Evolutionary conservation across 2,797 vertebrate genomes (phyloP).

Genomic region (Tragelaphus eurycerus): DNA sequence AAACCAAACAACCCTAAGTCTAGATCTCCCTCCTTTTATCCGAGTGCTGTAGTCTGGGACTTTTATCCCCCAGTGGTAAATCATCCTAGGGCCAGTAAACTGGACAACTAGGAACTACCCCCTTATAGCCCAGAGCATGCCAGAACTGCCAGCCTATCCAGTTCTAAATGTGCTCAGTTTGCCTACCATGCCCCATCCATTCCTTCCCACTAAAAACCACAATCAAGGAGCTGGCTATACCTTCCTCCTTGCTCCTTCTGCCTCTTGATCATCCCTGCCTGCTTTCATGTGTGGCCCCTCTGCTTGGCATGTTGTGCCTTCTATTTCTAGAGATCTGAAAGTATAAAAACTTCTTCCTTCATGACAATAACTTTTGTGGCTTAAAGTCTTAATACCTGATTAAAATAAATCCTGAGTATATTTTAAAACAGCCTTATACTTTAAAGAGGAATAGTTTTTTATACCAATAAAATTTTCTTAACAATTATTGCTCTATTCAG

Average conservation of each 20-base stretch:
- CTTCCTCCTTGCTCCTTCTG: background rate
- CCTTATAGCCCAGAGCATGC: background rate
- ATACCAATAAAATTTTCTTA: background rate
- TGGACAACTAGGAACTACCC: background rate
- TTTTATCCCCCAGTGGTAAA: background rate
- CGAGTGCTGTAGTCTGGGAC: background rate
- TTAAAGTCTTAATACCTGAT: background rate
- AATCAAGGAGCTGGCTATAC: background rate
- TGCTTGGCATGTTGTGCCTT: background rate
- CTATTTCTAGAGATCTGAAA: background rate
- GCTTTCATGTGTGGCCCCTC: background rate
- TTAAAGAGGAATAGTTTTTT: background rate
- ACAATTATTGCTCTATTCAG: background rate
- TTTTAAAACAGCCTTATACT: background rate
- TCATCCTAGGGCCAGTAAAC: background rate
- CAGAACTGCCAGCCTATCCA: background rate
- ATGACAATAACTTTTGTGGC: background rate
- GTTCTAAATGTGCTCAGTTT: background rate
- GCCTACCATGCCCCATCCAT: background rate
- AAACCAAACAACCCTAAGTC: background rate
- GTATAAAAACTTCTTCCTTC: background rate
- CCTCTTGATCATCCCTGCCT: background rate
- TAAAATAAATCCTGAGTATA: background rate
- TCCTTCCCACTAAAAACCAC: background rate
- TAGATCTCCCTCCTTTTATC: background rate